Evolutionary conservation across 2,797 vertebrate genomes (phyloP).

Genomic region (Falco biarmicus): DNA sequence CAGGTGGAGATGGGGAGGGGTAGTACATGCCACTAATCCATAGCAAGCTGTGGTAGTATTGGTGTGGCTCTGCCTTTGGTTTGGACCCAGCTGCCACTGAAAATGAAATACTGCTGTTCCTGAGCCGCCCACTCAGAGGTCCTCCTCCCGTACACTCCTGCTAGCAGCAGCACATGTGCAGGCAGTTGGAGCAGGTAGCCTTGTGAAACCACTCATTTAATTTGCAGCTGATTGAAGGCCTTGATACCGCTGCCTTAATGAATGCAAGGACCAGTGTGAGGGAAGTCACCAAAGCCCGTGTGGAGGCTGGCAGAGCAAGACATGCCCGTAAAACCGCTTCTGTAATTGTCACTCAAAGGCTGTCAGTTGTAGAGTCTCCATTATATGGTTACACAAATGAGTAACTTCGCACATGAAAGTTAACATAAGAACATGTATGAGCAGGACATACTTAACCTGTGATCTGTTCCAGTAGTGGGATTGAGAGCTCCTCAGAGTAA

Average conservation of each 20-base stretch:
- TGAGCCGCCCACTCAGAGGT: not conserved
- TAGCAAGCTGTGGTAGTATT: not conserved
- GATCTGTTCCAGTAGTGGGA: not conserved
- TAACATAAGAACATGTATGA: fast-evolving
- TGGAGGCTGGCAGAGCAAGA: not conserved
- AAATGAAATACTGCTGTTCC: not conserved
- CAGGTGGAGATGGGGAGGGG: not conserved
- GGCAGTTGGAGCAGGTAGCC: not conserved
- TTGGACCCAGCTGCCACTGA: not conserved
- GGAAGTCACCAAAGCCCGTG: not conserved
- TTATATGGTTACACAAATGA: not conserved
- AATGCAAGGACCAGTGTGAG: not conserved
- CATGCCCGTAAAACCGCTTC: not conserved
- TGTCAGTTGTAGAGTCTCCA: not conserved
- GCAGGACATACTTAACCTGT: not conserved
- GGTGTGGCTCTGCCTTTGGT: not conserved
- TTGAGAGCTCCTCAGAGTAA: not conserved
- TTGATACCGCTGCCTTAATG: not conserved
- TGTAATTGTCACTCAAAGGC: not conserved
- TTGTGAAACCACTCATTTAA: not conserved
- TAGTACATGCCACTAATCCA: not conserved
- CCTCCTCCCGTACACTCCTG: fast-evolving
- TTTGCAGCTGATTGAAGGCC: not conserved
- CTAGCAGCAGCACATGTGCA: not conserved
- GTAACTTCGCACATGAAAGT: not conserved